Conservation (phyloP, 2,888 invertebrate genomes). For the Pediacus dermestoides region DNA sequence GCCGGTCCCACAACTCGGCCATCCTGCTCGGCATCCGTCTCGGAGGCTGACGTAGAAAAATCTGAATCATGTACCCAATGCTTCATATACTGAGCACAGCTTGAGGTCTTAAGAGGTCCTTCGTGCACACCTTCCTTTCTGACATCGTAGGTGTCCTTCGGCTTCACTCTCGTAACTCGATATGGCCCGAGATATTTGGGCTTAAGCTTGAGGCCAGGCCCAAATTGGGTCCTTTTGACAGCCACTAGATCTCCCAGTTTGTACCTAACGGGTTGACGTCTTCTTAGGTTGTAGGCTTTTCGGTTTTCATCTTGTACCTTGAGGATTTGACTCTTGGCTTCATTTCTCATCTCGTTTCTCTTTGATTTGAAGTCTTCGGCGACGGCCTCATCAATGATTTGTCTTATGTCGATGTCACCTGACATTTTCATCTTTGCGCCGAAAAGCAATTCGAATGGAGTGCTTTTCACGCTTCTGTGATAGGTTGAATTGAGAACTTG, state of each 20-base stretch:
- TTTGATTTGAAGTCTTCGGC: background rate
- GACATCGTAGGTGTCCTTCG: slow-evolving; percentile 39
- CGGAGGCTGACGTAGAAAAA: no score
- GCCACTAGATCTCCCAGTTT: slow-evolving; percentile 31
- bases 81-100: slow-evolving; percentile 23
- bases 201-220: slow-evolving; percentile 37
- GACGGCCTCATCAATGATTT: slow-evolving; percentile 14
- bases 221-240: slow-evolving; percentile 42
- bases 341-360: slow-evolving; percentile 4
- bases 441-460: slow-evolving; percentile 26
- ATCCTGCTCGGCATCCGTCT: slow-evolving; percentile 13
- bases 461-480: slow-evolving; percentile 30
- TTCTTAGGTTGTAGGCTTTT: slow-evolving; percentile 21
- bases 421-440: slow-evolving; percentile 22
- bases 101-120: slow-evolving; percentile 20
- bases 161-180: slow-evolving; percentile 22
- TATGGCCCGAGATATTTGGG: slow-evolving; percentile 41
- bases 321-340: slow-evolving; percentile 11
- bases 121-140: slow-evolving; percentile 26
- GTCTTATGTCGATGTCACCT: slow-evolving; percentile 15
- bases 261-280: slow-evolving; percentile 23
- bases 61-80: slow-evolving; percentile 19
- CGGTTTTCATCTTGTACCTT: slow-evolving; percentile 20
- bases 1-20: no score
- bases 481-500: slow-evolving; percentile 33